Conservation (phyloP, 1,140 invertebrate species). For the Lethrus apterus region DNA sequence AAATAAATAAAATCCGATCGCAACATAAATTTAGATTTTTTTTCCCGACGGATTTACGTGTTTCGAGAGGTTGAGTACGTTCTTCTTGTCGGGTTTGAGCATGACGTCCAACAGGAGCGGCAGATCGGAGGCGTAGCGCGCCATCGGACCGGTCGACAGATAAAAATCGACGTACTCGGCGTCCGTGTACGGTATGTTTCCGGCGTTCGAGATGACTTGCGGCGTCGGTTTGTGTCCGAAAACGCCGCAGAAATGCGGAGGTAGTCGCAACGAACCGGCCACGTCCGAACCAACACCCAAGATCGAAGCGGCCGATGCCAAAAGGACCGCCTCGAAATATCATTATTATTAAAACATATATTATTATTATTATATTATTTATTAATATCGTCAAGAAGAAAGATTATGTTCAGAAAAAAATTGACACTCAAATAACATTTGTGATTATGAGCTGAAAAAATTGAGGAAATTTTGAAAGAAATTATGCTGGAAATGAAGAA, state of each 20-base stretch:
- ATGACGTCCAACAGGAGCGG: conserved; percentile 56
- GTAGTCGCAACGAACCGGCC: conserved; percentile 75
- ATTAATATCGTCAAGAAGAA: too few relatives aligned
- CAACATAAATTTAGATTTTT: too few relatives aligned
- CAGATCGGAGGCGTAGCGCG: conserved; percentile 75
- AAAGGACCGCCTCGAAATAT: conserved; percentile 50
- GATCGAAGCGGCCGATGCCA: conserved; percentile 66
- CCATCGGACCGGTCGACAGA: conserved; percentile 75
- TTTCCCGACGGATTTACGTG: conserved; percentile 15
- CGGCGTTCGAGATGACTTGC: conserved; percentile 50
- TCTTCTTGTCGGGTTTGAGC: conserved; percentile 20
- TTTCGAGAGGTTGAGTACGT: conserved; percentile 23
- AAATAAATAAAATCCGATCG: too few relatives aligned
- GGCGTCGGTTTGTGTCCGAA: conserved; percentile 76
- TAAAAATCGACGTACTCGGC: conserved; percentile 31
- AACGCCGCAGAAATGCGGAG: conserved; percentile 78
- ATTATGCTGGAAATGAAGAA: too few relatives aligned
- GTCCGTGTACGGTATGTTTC: conserved; percentile 32
- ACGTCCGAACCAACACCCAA: conserved; percentile 79
- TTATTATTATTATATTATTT: too few relatives aligned
- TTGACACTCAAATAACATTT: too few relatives aligned
- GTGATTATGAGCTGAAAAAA: too few relatives aligned
- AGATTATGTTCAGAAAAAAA: too few relatives aligned
- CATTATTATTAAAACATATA: too few relatives aligned
- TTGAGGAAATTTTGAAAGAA: too few relatives aligned